A percentile compares a stretch with the other conserved stretches of the same genome.
phyloP scores from a whole-genome alignment of 2,797 vertebrate genomes.

The Gobio occitaniae region DNA sequence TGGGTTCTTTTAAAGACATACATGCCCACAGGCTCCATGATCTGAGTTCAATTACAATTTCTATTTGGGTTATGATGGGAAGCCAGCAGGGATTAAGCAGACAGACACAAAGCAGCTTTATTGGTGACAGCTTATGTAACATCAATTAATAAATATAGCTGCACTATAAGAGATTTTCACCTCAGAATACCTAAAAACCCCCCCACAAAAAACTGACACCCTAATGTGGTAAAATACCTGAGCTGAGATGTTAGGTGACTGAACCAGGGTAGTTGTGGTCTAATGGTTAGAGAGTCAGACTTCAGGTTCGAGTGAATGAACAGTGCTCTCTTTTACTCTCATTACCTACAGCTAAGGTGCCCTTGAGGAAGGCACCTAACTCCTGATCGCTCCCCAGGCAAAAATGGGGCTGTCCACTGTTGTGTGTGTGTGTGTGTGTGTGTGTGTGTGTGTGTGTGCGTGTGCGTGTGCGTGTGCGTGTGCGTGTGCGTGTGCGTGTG shows the following conservation, averaged over 20 bases:
- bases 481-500: too few relatives aligned
- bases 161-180: constrained; percentile 44
- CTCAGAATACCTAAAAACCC: constrained; percentile 49
- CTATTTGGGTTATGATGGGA: constrained; percentile 49
- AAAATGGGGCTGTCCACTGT: too few relatives aligned
- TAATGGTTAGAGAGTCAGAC: too few relatives aligned
- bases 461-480: too few relatives aligned
- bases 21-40: constrained; percentile 34
- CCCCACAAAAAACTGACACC: constrained; percentile 26
- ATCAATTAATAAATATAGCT: constrained; percentile 58
- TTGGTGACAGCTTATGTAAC: constrained; percentile 57
- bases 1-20: constrained; percentile 35
- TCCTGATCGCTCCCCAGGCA: too few relatives aligned
- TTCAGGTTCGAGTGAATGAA: too few relatives aligned
- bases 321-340: too few relatives aligned
- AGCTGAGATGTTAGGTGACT: neutral
- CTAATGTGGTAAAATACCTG: constrained; percentile 17
- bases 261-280: neutral
- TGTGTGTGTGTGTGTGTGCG: too few relatives aligned
- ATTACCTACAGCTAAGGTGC: too few relatives aligned
- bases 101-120: constrained; percentile 60
- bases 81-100: constrained; percentile 57
- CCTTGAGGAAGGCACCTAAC: too few relatives aligned
- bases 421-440: too few relatives aligned
- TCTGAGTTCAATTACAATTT: constrained; percentile 51